Conservation (phyloP, 1,140 invertebrate species). For the Microplitis demolitor region DNA sequence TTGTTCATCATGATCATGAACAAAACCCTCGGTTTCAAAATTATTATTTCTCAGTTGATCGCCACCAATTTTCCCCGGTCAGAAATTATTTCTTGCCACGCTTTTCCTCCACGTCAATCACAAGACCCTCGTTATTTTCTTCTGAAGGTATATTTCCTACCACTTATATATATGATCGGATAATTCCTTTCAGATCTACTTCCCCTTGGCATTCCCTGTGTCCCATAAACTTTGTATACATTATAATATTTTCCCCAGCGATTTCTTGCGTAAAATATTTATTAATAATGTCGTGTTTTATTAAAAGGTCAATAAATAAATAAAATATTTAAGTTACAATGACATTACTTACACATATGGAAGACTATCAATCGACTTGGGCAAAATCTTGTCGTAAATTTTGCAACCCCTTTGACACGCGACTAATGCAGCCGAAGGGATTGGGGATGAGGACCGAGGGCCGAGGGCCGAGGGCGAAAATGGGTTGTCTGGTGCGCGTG, state of each 20-base stretch:
- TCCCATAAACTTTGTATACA: too few species aligned
- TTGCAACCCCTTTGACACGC: conserved; percentile 57
- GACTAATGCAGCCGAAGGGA: conserved; percentile 46
- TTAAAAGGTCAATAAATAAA: neutral
- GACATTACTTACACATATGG: conserved; percentile 28
- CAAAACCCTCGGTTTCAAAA: too few species aligned
- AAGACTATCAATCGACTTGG: conserved; percentile 50
- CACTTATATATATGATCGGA: neutral
- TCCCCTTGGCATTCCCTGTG: too few species aligned
- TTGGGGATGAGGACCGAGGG: neutral
- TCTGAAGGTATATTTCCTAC: neutral
- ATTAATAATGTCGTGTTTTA: too few species aligned
- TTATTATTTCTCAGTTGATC: neutral
- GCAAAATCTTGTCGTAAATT: conserved; percentile 53
- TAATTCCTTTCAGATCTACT: conserved; percentile 27
- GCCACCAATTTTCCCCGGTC: conserved; percentile 35
- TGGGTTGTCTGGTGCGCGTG: conserved; percentile 20
- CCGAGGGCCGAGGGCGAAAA: neutral
- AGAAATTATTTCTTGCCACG: conserved; percentile 42
- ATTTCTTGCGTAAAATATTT: too few species aligned
- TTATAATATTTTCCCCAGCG: too few species aligned
- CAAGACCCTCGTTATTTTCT: conserved; percentile 36
- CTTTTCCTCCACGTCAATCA: conserved; percentile 43
- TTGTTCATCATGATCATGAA: too few species aligned
- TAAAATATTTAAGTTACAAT: neutral